Base-by-base conservation (phyloP, 1,140 invertebrate genomes). In the Proctacanthus coquilletti region DNA sequence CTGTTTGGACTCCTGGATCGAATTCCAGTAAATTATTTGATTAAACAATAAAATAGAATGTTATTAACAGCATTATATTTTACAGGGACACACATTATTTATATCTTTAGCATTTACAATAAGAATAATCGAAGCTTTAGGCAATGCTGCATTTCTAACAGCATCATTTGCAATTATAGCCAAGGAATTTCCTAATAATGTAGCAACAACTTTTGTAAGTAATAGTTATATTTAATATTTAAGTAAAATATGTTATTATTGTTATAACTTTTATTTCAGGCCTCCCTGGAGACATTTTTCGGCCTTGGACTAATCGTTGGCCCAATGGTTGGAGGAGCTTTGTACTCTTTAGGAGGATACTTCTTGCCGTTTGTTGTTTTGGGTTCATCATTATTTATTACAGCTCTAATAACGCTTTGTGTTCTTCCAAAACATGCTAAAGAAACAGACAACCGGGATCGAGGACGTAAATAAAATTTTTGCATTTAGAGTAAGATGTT, bases 111-210 rank as follows among this genome's bases (percentile, higher is more conserved):
- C 85, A 42, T 89, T 95, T 57, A 47, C 77, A 2, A 81, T 92
- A 37, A 68, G 92, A 42, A 84, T 87, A 41, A 58, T 91, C n/a
- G 89, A 94, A 62, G 92, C 88, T 1, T 64, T 89, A 62, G 89
- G 88, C 17, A 86, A 88, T 51, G 87, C 89, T 1, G 86, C 85
- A 3, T 92, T 92, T 62, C 66, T 93, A 2, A 94, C 88, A 2
- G 84, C 88, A 1, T 80, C 80, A 46, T 94, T 93, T 63, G 84
- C 88, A 1, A 88, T 94, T 36, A 84, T 92, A 32, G 87, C 89
- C n/a, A 81, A 81, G 56, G 84, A 91, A 62, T 95, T 95, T 66
- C 86, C 88, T 1, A 68, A 85, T 38, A 80, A 84, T 49, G 80
- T 95, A 1, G 83, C 85, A 0, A 85, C 83, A 1, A 85, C 87